These are phyloP conservation scores for Polyploca ridens DNA, from an alignment of 2,888 invertebrate genomes.

Conservation along the genomic window DNA sequence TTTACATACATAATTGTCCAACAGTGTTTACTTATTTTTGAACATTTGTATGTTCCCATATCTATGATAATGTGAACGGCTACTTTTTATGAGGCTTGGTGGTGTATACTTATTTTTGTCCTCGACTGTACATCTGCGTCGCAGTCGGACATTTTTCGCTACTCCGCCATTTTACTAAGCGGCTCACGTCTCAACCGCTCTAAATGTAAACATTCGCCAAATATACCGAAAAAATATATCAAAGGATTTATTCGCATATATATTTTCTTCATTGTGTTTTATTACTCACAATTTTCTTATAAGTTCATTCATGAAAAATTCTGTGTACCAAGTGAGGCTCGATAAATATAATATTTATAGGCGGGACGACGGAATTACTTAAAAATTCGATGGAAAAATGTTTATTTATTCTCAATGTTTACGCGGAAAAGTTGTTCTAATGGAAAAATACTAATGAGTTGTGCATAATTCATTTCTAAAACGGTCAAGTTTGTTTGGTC, in stretches of 20 bases:
- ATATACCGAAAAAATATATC: neutral
- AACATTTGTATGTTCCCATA: no score
- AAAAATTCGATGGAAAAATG: neutral
- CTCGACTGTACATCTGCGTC: neutral
- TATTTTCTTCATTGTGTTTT: neutral
- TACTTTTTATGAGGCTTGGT: no score
- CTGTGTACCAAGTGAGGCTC: neutral
- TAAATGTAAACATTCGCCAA: neutral
- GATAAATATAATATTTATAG: neutral
- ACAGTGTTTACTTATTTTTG: no score
- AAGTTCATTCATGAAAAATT: neutral
- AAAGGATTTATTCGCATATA: neutral
- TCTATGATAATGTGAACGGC: no score
- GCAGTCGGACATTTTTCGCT: neutral
- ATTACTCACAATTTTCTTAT: neutral
- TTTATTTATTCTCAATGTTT: neutral
- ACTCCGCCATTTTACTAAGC: neutral
- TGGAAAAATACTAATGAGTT: conserved; percentile 3
- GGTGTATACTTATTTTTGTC: no score
- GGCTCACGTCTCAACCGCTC: neutral
- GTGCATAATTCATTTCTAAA: conserved; percentile 1
- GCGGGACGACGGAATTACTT: neutral
- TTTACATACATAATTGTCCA: no score
- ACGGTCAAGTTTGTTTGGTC: neutral
- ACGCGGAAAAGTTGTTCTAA: neutral